phyloP scores from a whole-genome alignment of 1,140 invertebrate species.

The Sycophila sp. region DNA sequence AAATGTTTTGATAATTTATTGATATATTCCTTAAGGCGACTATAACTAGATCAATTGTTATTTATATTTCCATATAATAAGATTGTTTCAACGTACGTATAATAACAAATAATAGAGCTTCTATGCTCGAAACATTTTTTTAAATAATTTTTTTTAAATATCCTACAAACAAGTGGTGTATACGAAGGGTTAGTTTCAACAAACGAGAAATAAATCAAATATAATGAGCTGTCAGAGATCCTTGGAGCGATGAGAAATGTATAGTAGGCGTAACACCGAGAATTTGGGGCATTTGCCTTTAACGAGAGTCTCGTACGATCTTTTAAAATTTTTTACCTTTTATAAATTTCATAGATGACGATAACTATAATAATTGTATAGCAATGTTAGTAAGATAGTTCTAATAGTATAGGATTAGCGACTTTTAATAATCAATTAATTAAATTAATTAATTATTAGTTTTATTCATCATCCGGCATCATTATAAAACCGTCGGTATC shows the following conservation, averaged over 20 bases:
- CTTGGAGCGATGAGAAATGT: not conserved
- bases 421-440: slow-evolving; percentile 13
- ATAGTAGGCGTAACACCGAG: slow-evolving; percentile 2
- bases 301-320: slow-evolving; percentile 1
- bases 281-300: slow-evolving; percentile 22
- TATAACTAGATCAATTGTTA: too few species aligned
- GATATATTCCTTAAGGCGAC: too few species aligned
- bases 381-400: slow-evolving; percentile 1
- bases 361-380: slow-evolving; percentile 15
- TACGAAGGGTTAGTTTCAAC: too few species aligned
- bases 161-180: too few species aligned
- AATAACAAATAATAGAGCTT: too few species aligned
- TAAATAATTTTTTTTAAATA: too few species aligned
- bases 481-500: slow-evolving; percentile 22
- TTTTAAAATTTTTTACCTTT: not conserved
- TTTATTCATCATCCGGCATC: slow-evolving; percentile 13
- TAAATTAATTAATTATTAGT: slow-evolving; percentile 23
- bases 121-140: too few species aligned
- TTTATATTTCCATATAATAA: too few species aligned
- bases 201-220: too few species aligned
- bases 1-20: too few species aligned
- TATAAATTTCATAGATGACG: slow-evolving; percentile 24
- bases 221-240: too few species aligned
- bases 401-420: slow-evolving; percentile 13
- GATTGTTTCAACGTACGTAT: too few species aligned